A percentile compares a stretch with the other conserved stretches of the same genome.
These are phyloP conservation scores for Hippocampus kuda DNA, from an alignment of 2,797 vertebrate genomes.

Conservation along the genomic window DNA sequence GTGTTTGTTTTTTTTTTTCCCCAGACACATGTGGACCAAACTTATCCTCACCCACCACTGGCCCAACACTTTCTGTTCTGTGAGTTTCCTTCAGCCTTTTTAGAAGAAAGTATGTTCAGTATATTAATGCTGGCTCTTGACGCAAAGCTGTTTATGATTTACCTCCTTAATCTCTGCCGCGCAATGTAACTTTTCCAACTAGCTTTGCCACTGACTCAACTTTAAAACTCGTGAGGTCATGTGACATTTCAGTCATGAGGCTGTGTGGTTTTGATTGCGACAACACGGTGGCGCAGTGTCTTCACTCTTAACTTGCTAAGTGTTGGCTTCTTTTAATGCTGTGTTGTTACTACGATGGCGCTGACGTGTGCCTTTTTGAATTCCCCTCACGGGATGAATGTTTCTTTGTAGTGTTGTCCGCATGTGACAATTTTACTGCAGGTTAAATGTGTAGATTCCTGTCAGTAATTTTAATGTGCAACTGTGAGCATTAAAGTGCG, in stretches of 20 bases:
- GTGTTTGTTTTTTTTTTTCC: slow-evolving; percentile 17
- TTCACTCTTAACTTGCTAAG: not conserved
- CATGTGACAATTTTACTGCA: not conserved
- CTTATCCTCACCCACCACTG: slow-evolving; percentile 72
- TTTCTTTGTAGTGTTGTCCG: not conserved
- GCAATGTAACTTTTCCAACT: not conserved
- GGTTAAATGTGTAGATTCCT: not conserved
- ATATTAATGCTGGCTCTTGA: not conserved
- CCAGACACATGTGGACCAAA: slow-evolving; percentile 65
- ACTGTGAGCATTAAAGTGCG: not conserved
- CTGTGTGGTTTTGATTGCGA: slow-evolving; percentile 9
- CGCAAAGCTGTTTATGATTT: not conserved
- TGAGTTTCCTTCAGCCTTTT: slow-evolving; percentile 33
- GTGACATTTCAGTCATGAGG: slow-evolving; percentile 28
- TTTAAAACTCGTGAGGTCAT: slow-evolving; percentile 14
- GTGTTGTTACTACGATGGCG: not conserved
- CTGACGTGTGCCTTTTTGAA: not conserved
- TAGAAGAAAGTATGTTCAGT: not conserved
- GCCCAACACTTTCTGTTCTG: slow-evolving; percentile 69
- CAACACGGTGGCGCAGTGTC: not conserved
- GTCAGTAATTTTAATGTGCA: not conserved
- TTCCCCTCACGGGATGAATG: not conserved
- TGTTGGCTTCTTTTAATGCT: not conserved
- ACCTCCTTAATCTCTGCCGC: not conserved
- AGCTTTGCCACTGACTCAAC: not conserved